phyloP scores from a whole-genome alignment of 1,140 invertebrate genomes.

The Anastatus disparis region DNA sequence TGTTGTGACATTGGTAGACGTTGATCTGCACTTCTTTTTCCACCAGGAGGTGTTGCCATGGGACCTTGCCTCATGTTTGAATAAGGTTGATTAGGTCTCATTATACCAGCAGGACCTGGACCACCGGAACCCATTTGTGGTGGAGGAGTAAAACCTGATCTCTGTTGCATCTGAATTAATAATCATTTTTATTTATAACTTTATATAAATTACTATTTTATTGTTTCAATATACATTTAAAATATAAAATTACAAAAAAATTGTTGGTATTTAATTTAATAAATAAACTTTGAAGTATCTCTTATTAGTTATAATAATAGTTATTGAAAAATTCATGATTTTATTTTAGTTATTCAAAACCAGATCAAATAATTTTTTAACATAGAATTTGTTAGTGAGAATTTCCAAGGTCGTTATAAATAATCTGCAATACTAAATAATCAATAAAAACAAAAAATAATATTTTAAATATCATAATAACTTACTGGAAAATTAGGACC shows the following conservation, averaged over 20 bases:
- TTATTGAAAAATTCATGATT: too few relatives aligned
- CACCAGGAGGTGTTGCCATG: constrained; percentile 67
- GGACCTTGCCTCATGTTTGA: constrained; percentile 71
- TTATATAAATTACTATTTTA: too few relatives aligned
- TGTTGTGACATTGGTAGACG: constrained; percentile 72
- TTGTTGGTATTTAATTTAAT: background rate
- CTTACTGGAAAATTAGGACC: constrained; percentile 72
- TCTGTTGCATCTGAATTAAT: constrained; percentile 64
- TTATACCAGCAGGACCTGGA: constrained; percentile 69
- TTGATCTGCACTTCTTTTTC: constrained; percentile 72
- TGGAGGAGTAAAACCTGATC: constrained; percentile 68
- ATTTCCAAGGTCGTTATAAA: too few relatives aligned
- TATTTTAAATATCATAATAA: constrained; percentile 35
- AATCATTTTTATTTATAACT: background rate
- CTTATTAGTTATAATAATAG: too few relatives aligned
- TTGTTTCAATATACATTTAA: too few relatives aligned
- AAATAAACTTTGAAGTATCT: too few relatives aligned
- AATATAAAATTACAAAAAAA: background rate
- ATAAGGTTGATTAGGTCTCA: constrained; percentile 70
- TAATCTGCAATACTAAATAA: too few relatives aligned
- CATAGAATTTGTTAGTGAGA: constrained; percentile 5
- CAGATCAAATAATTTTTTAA: too few relatives aligned
- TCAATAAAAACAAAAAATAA: background rate
- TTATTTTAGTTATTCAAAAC: too few relatives aligned
- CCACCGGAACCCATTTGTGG: constrained; percentile 65